Percentiles rank a stretch among this genome's conserved stretches.
These are phyloP conservation scores for Misgurnus mizolepis DNA, from an alignment of 2,113 vertebrate genomes.

Conservation along the genomic window DNA sequence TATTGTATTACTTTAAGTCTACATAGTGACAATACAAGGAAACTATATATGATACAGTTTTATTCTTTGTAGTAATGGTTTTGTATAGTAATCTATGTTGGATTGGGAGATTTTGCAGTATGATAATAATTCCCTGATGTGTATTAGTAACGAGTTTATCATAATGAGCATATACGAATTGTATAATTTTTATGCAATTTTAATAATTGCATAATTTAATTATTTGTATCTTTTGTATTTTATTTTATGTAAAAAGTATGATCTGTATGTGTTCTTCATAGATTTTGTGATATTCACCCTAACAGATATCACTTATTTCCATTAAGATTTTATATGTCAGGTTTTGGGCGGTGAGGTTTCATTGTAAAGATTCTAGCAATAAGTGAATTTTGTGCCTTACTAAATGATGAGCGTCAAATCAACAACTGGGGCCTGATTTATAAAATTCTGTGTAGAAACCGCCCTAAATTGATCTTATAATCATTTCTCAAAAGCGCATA, in stretches of 20 bases:
- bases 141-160: not conserved
- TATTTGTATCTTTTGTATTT: not conserved
- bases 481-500: too few relatives aligned
- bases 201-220: too few relatives aligned
- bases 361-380: conserved; percentile 1
- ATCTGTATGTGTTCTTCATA: not conserved
- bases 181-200: not conserved
- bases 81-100: too few relatives aligned
- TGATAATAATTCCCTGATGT: too few relatives aligned
- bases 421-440: not conserved
- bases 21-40: too few relatives aligned
- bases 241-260: not conserved
- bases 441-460: too few relatives aligned
- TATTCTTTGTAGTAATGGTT: too few relatives aligned
- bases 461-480: too few relatives aligned
- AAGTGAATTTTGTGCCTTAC: conserved; percentile 34
- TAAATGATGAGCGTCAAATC: not conserved
- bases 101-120: too few relatives aligned
- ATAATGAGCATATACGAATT: not conserved
- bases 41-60: too few relatives aligned
- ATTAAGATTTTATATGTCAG: not conserved
- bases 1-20: too few relatives aligned
- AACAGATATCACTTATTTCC: not conserved
- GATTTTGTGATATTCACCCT: not conserved
- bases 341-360: not conserved